Evolutionary conservation across 2,797 vertebrate species (phyloP).

Genomic region (Sebastes matsubarae): DNA sequence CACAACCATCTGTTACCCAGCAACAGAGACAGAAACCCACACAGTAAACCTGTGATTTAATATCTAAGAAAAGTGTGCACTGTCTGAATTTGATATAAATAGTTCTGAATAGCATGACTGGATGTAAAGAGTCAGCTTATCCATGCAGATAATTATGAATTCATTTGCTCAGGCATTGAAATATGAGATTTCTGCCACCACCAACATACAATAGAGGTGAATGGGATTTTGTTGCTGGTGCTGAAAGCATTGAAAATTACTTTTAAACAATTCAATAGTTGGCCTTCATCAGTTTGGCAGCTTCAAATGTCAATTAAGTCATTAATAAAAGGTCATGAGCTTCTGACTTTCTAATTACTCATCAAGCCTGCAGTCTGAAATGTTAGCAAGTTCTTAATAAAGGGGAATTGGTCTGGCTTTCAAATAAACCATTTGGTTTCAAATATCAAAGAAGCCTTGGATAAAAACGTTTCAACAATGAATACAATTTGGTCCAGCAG

Average conservation of each 20-base stretch:
- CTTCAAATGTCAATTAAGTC: background rate
- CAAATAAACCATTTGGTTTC: background rate
- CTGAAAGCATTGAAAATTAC: background rate
- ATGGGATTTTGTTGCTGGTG: rapidly evolving
- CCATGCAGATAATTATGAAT: background rate
- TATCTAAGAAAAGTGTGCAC: background rate
- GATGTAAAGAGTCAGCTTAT: background rate
- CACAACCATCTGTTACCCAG: background rate
- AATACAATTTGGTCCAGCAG: background rate
- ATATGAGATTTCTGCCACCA: background rate
- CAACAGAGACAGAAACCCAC: background rate
- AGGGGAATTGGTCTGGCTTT: background rate
- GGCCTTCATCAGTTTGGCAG: background rate
- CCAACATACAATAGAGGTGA: background rate
- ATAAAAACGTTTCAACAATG: background rate
- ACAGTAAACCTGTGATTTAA: background rate
- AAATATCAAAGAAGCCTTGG: background rate
- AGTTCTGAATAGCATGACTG: background rate
- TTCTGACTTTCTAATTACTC: background rate
- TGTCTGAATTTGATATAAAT: background rate
- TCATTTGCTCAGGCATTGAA: background rate
- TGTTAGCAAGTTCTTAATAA: background rate
- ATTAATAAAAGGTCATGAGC: background rate
- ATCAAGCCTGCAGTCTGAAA: background rate
- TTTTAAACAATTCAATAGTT: background rate